Percentiles rank a stretch among this genome's conserved stretches.
phyloP scores from a whole-genome alignment of 2,888 invertebrate genomes.

The Eubasilissa splendida region DNA sequence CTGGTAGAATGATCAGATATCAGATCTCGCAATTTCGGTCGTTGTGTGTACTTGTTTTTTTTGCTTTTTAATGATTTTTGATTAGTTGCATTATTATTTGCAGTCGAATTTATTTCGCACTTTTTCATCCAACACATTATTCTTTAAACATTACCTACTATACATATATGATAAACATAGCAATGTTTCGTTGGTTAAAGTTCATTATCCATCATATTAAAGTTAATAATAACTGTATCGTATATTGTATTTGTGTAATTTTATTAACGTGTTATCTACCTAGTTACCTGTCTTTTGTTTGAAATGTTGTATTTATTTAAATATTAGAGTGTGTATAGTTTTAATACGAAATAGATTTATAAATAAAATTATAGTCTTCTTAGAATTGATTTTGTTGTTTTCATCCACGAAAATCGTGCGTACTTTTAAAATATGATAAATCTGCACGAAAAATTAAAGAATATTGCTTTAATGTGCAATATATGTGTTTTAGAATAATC shows the following conservation, averaged over 20 bases:
- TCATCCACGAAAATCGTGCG: too few relatives aligned
- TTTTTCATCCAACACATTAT: background rate
- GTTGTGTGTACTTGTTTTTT: background rate
- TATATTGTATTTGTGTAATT: background rate
- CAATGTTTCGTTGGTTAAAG: slow-evolving; percentile 12
- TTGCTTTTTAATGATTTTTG: background rate
- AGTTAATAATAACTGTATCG: background rate
- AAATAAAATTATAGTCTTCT: too few relatives aligned
- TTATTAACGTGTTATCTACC: background rate
- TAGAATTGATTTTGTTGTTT: too few relatives aligned
- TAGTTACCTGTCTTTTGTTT: background rate
- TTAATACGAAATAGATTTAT: too few relatives aligned
- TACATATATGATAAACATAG: slow-evolving; percentile 16
- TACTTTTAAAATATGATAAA: too few relatives aligned
- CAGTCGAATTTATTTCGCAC: background rate
- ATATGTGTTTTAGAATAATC: too few relatives aligned
- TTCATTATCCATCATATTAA: background rate
- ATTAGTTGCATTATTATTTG: slow-evolving; percentile 18
- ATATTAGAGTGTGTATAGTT: too few relatives aligned
- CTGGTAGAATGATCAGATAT: too few relatives aligned
- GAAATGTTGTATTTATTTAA: background rate
- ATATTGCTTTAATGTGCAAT: too few relatives aligned
- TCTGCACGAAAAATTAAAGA: too few relatives aligned
- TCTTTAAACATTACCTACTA: slow-evolving; percentile 1
- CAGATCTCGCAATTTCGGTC: slow-evolving; percentile 5